A percentile compares a stretch with the other conserved stretches of the same genome.
Evolutionary conservation across 1,140 invertebrate genomes (phyloP).

Genomic region (Neoseiulus cucumeris): DNA sequence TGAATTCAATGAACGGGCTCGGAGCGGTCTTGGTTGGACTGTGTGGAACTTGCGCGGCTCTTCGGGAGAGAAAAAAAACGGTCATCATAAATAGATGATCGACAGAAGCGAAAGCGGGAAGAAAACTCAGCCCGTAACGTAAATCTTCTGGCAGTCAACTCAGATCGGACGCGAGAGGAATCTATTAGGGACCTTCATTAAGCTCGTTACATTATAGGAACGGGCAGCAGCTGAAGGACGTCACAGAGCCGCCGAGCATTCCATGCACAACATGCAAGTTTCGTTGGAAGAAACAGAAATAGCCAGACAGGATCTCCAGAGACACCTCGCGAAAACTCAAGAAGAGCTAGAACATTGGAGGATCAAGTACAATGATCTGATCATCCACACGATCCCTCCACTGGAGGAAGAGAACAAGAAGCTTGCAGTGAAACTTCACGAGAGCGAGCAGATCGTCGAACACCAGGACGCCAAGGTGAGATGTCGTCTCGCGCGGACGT

Average conservation of each 20-base stretch:
- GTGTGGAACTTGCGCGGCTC: too few species aligned
- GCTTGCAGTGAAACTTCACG: not conserved
- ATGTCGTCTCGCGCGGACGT: too few species aligned
- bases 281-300: conserved; percentile 34
- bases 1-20: too few species aligned
- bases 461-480: conserved; percentile 16
- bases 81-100: too few species aligned
- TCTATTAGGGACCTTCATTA: too few species aligned
- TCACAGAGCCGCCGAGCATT: conserved; percentile 20
- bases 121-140: too few species aligned
- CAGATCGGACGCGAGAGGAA: too few species aligned
- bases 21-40: too few species aligned
- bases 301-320: conserved; percentile 30
- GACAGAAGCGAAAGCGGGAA: too few species aligned
- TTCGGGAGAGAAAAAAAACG: too few species aligned
- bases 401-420: conserved; percentile 31
- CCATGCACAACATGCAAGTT: conserved; percentile 31
- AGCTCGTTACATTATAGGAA: not conserved
- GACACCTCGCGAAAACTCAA: conserved; percentile 32
- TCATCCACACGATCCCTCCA: conserved; percentile 31
- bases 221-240: conserved; percentile 1
- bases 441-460: not conserved
- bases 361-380: conserved; percentile 31
- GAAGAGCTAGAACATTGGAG: conserved; percentile 30
- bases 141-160: too few species aligned